Conservation (phyloP, 64 coral and sea anemone genomes). For the Stylophora pistillata region DNA sequence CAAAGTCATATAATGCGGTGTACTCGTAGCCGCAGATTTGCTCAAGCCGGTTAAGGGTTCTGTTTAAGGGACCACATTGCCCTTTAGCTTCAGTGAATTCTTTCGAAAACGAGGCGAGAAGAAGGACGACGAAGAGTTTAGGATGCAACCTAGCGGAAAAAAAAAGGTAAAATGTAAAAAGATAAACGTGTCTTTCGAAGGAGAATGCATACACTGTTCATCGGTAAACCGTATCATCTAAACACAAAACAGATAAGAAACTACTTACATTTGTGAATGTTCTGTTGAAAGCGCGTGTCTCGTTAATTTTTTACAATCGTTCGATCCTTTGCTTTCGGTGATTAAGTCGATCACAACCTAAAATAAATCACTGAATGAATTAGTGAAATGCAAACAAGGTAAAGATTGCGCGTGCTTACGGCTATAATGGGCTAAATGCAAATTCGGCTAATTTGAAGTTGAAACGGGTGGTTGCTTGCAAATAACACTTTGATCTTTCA, state of each 20-base stretch:
- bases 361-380: not conserved
- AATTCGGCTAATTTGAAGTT: slow-evolving; percentile 16
- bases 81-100: not conserved
- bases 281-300: too few relatives aligned
- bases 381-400: not conserved
- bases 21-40: slow-evolving; percentile 15
- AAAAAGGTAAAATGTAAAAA: not conserved
- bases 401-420: not conserved
- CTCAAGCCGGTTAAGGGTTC: slow-evolving; percentile 2
- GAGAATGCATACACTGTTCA: too few relatives aligned
- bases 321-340: not conserved
- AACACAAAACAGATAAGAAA: too few relatives aligned
- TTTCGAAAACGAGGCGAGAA: not conserved
- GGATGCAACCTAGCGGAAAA: not conserved
- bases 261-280: too few relatives aligned
- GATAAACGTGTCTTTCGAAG: too few relatives aligned
- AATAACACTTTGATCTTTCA: not conserved
- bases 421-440: slow-evolving; percentile 13
- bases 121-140: not conserved
- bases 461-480: not conserved
- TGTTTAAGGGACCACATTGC: slow-evolving; percentile 12
- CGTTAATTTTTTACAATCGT: too few relatives aligned
- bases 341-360: not conserved
- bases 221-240: too few relatives aligned
- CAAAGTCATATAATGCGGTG: not conserved